These are phyloP conservation scores for Spea bombifrons DNA, from an alignment of 2,113 vertebrate genomes.

Conservation along the genomic window DNA sequence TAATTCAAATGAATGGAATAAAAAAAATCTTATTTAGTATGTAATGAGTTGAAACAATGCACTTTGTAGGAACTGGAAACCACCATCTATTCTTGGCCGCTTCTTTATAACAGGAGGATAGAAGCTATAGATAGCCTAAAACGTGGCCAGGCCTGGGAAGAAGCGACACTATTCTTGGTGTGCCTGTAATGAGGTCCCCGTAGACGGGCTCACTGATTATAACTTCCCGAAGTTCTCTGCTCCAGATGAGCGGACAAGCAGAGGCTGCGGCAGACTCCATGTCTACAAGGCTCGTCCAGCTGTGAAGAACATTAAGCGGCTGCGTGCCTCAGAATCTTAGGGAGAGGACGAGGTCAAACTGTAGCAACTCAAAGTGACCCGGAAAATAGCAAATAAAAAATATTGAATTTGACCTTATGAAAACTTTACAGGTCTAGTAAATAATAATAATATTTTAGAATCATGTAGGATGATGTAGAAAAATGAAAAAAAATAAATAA, in stretches of 20 bases:
- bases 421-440: neutral
- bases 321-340: conserved; percentile 16
- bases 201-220: conserved; percentile 29
- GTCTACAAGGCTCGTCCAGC: conserved; percentile 41
- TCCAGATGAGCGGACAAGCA: conserved; percentile 33
- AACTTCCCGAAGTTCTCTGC: conserved; percentile 5
- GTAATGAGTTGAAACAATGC: neutral
- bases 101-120: neutral
- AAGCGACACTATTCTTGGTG: conserved; percentile 21
- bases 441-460: too few relatives aligned
- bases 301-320: conserved; percentile 46
- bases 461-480: too few relatives aligned
- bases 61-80: neutral
- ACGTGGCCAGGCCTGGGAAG: conserved; percentile 11
- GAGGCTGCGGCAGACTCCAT: conserved; percentile 23
- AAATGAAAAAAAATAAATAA: too few relatives aligned
- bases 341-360: conserved; percentile 32
- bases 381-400: neutral
- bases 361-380: conserved; percentile 8
- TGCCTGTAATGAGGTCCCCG: conserved; percentile 20
- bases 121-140: neutral
- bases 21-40: neutral
- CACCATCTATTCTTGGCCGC: neutral
- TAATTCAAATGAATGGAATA: too few relatives aligned
- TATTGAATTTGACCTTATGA: neutral